Percentiles rank a stretch among this genome's conserved stretches.
Conservation (phyloP, 2,888 invertebrate genomes). For the Drosophila longiperda region DNA sequence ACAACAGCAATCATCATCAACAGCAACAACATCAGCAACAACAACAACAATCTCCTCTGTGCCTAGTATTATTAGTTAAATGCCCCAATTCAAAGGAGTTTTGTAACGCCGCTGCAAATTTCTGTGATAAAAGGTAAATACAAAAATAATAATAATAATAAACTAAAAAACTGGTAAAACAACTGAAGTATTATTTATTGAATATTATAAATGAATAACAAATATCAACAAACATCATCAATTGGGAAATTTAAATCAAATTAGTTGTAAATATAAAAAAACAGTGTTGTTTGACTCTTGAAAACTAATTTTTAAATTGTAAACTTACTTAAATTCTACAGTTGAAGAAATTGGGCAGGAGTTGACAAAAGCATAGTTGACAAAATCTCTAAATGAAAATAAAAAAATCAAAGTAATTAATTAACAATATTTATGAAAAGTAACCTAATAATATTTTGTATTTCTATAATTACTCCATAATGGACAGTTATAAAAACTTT, state of each 20-base stretch:
- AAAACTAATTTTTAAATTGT: not conserved
- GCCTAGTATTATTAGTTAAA: conserved; percentile 85
- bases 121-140: conserved; percentile 85
- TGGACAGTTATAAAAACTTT: not conserved
- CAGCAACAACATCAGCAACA: conserved; percentile 57
- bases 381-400: too few species aligned
- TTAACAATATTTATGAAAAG: too few species aligned
- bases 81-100: conserved; percentile 85
- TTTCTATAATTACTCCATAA: not conserved
- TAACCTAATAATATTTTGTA: too few species aligned
- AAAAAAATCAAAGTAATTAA: too few species aligned
- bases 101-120: conserved; percentile 84
- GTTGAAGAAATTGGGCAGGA: not conserved
- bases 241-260: not conserved
- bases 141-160: not conserved
- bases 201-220: not conserved
- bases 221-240: not conserved
- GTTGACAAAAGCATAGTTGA: not conserved
- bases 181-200: too few species aligned
- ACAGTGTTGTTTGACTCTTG: not conserved
- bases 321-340: not conserved
- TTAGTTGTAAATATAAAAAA: not conserved
- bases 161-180: too few species aligned
- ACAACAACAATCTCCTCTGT: conserved; percentile 84
- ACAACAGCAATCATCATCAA: conserved; percentile 26